Percentiles rank a stretch among this genome's conserved stretches.
Conservation (phyloP, 2,113 vertebrate species). For the Chlamydotis undulata region DNA sequence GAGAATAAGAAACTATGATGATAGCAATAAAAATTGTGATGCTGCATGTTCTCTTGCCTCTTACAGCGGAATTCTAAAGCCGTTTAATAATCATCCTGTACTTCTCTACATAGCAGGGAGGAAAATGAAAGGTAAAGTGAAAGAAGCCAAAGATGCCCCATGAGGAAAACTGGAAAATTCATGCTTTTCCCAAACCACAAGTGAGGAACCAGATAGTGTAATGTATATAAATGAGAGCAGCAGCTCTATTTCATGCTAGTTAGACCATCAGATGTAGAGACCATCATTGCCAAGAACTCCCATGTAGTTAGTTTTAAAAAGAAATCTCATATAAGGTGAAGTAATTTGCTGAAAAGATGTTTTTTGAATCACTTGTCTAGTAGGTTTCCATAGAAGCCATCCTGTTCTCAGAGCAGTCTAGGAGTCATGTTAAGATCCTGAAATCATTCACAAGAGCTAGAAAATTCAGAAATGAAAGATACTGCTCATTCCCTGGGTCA, state of each 20-base stretch:
- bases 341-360: slow-evolving; percentile 55
- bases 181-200: slow-evolving; percentile 51
- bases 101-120: slow-evolving; percentile 1
- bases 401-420: background rate
- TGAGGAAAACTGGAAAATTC: slow-evolving; percentile 54
- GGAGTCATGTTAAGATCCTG: background rate
- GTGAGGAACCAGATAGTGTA: slow-evolving; percentile 35
- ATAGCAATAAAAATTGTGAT: slow-evolving; percentile 10
- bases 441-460: background rate
- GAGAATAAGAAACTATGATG: background rate
- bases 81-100: background rate
- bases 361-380: slow-evolving; percentile 42
- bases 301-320: slow-evolving; percentile 46
- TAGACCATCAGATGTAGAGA: slow-evolving; percentile 48
- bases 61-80: background rate
- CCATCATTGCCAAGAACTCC: slow-evolving; percentile 59
- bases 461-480: slow-evolving; percentile 3
- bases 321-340: slow-evolving; percentile 28
- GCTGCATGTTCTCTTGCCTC: background rate
- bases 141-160: slow-evolving; percentile 45
- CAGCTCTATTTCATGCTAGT: slow-evolving; percentile 69
- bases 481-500: background rate
- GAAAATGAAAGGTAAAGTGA: slow-evolving; percentile 53
- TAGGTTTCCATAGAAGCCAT: slow-evolving; percentile 20
- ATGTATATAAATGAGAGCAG: slow-evolving; percentile 57